Evolutionary conservation across 2,888 invertebrate species (phyloP).

Genomic region (Archips xylosteana): DNA sequence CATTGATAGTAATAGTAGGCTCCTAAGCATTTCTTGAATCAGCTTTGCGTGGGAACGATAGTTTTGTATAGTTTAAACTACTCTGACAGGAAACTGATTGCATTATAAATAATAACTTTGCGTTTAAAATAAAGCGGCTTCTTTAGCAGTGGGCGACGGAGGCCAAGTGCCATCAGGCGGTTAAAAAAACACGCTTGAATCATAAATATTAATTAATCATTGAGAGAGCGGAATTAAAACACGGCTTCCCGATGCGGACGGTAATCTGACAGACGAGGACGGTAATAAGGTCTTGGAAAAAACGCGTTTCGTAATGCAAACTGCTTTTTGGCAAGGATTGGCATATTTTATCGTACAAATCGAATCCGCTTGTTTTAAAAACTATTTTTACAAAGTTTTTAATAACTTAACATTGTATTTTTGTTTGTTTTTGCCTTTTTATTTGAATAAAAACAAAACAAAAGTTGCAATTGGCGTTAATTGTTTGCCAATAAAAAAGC

Average conservation of each 20-base stretch:
- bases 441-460: too few relatives aligned
- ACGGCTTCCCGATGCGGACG: conserved; percentile 44
- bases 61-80: neutral
- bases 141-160: conserved; percentile 16
- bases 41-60: neutral
- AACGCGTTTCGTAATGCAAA: conserved; percentile 17
- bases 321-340: conserved; percentile 19
- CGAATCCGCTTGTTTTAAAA: too few relatives aligned
- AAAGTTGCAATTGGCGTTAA: too few relatives aligned
- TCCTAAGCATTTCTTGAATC: too few relatives aligned
- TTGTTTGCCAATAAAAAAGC: too few relatives aligned
- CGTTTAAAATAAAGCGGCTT: conserved; percentile 8
- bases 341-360: neutral
- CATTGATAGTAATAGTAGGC: too few relatives aligned
- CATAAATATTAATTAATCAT: conserved; percentile 44
- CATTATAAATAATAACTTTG: conserved; percentile 6
- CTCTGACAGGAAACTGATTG: conserved; percentile 1
- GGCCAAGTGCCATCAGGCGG: conserved; percentile 19
- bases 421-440: too few relatives aligned
- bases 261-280: conserved; percentile 48
- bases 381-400: too few relatives aligned
- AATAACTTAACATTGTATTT: too few relatives aligned
- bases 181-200: conserved; percentile 28
- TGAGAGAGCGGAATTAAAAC: conserved; percentile 34
- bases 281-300: conserved; percentile 26